A percentile compares a stretch with the other conserved stretches of the same genome.
These are phyloP conservation scores for Ameiurus melas DNA, from an alignment of 2,113 vertebrate genomes.

Conservation along the genomic window DNA sequence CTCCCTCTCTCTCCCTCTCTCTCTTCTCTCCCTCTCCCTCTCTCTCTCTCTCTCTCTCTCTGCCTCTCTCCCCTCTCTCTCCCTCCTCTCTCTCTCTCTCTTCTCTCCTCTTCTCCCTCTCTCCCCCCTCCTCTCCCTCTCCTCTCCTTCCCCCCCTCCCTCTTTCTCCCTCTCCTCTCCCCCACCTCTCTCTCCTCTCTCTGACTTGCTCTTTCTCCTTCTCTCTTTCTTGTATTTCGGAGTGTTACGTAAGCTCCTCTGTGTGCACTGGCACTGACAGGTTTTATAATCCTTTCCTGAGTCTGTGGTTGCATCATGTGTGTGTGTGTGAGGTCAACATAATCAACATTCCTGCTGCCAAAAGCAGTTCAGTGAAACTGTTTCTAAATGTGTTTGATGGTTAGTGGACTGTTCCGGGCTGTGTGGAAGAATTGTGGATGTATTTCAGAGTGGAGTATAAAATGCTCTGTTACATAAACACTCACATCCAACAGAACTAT, in stretches of 20 bases:
- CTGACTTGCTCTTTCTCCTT: not conserved
- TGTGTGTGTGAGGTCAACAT: constrained; percentile 25
- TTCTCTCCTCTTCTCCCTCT: too few relatives aligned
- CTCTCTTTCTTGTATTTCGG: not conserved
- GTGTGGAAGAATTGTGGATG: not conserved
- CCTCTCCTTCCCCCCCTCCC: too few relatives aligned
- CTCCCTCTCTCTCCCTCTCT: too few relatives aligned
- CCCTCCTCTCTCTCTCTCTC: too few relatives aligned
- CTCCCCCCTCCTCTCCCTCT: too few relatives aligned
- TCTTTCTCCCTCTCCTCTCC: too few relatives aligned
- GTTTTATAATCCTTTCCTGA: constrained; percentile 62
- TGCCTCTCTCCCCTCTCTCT: too few relatives aligned
- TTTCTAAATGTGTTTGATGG: not conserved
- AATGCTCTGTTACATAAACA: too few relatives aligned
- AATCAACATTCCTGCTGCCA: not conserved
- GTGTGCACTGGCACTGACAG: constrained; percentile 59
- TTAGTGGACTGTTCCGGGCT: not conserved
- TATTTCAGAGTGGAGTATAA: not conserved
- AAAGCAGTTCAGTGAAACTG: not conserved
- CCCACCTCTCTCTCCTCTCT: too few relatives aligned
- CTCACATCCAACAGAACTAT: too few relatives aligned
- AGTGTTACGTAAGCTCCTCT: constrained; percentile 58
- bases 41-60: too few relatives aligned
- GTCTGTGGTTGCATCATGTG: constrained; percentile 45
- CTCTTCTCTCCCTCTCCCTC: too few relatives aligned